Evolutionary conservation across 2,113 vertebrate genomes (phyloP).

Genomic region (Zosterops lateralis): DNA sequence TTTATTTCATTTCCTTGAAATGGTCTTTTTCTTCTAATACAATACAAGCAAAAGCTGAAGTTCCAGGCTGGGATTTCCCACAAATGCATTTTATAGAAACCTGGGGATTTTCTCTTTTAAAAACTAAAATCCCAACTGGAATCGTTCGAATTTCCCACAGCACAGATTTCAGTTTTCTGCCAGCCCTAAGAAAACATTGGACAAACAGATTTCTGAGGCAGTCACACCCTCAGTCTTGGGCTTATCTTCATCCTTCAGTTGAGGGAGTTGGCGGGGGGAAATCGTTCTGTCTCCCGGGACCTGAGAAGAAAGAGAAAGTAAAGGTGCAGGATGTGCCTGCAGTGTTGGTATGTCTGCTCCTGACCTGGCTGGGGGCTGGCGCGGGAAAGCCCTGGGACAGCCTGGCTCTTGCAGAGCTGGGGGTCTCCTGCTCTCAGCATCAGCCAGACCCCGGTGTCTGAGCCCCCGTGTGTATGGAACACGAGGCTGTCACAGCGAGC

Average conservation of each 20-base stretch:
- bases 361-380: background rate
- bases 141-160: background rate
- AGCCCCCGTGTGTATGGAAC: accelerated
- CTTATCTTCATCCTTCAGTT: background rate
- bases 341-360: accelerated
- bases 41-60: background rate
- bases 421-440: background rate
- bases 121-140: background rate
- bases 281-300: background rate
- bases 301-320: background rate
- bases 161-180: background rate
- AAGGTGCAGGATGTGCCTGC: background rate
- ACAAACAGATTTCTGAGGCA: accelerated
- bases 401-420: no score
- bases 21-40: background rate
- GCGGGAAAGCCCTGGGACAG: accelerated
- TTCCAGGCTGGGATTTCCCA: background rate
- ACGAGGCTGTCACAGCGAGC: background rate
- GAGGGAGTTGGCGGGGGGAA: background rate
- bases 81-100: background rate
- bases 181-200: background rate
- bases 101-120: background rate
- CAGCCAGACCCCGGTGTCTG: background rate
- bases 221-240: background rate
- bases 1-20: background rate